A percentile compares a stretch with the other conserved stretches of the same genome.
Conservation (phyloP, 2,888 invertebrate species). For the Phytoseiulus persimilis region DNA sequence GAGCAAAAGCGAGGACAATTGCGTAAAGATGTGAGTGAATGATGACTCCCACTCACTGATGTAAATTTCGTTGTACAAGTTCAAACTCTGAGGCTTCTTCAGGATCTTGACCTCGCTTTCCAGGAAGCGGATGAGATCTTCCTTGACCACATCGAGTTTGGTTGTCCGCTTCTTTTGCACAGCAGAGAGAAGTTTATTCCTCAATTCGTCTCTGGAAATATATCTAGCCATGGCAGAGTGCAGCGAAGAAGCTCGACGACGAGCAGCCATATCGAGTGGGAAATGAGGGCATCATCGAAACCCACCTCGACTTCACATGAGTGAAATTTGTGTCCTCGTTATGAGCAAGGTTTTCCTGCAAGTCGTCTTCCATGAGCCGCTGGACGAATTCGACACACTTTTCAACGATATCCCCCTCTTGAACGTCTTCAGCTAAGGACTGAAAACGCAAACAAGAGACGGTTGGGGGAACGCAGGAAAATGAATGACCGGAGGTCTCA, state of each 20-base stretch:
- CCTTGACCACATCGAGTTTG: constrained; percentile 8
- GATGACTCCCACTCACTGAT: constrained; percentile 15
- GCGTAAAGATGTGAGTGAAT: too few species aligned
- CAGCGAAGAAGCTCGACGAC: background rate
- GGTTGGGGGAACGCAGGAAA: too few species aligned
- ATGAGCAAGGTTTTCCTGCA: background rate
- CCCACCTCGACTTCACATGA: background rate
- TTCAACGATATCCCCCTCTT: background rate
- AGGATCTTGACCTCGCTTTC: background rate
- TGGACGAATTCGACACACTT: background rate
- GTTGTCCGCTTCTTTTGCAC: constrained; percentile 12
- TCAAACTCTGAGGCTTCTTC: background rate
- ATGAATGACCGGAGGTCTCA: too few species aligned
- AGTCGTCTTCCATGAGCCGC: background rate
- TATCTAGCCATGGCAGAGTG: background rate
- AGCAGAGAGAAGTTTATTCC: background rate
- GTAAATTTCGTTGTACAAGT: background rate
- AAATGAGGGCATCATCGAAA: too few species aligned
- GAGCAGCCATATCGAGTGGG: too few species aligned
- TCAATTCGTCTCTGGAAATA: background rate
- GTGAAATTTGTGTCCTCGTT: background rate
- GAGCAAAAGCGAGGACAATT: background rate
- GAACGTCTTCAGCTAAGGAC: background rate
- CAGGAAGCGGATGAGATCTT: constrained; percentile 7
- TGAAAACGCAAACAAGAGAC: background rate